These are phyloP conservation scores for Jaculus jaculus DNA, from an alignment of 2,113 vertebrate genomes.

Conservation along the genomic window DNA sequence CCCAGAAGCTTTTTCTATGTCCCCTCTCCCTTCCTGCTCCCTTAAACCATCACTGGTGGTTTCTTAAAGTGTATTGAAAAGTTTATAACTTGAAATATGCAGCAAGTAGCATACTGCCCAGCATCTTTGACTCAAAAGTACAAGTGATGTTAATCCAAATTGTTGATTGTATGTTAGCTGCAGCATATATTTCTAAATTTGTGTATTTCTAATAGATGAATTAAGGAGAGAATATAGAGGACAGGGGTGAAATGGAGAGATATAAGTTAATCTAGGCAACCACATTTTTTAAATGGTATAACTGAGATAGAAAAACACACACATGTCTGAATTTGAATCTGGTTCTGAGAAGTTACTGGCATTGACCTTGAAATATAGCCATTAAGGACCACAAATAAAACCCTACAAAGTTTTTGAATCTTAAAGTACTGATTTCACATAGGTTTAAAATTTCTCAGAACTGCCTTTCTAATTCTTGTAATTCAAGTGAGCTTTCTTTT, in stretches of 20 bases:
- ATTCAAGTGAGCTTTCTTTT: background rate
- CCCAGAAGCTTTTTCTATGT: background rate
- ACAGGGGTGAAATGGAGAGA: no score
- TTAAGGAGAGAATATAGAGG: background rate
- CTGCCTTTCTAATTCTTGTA: background rate
- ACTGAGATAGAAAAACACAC: background rate
- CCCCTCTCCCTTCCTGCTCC: background rate
- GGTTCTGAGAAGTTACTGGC: background rate
- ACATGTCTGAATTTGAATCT: background rate
- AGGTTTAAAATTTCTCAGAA: background rate
- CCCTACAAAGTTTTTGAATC: background rate
- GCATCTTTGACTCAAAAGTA: background rate
- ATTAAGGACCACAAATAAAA: background rate
- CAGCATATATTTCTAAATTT: conserved; percentile 3
- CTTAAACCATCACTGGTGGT: background rate
- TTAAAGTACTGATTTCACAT: background rate
- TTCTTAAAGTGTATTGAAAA: background rate
- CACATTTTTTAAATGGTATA: background rate
- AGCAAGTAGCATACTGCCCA: background rate
- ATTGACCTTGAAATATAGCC: background rate
- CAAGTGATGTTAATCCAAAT: background rate
- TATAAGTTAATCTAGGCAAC: background rate
- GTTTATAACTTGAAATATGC: background rate
- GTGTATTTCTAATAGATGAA: background rate
- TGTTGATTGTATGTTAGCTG: background rate